A percentile compares a stretch with the other conserved stretches of the same genome.
Conservation (phyloP, 2,113 vertebrate genomes). For the Tetrao urogallus region DNA sequence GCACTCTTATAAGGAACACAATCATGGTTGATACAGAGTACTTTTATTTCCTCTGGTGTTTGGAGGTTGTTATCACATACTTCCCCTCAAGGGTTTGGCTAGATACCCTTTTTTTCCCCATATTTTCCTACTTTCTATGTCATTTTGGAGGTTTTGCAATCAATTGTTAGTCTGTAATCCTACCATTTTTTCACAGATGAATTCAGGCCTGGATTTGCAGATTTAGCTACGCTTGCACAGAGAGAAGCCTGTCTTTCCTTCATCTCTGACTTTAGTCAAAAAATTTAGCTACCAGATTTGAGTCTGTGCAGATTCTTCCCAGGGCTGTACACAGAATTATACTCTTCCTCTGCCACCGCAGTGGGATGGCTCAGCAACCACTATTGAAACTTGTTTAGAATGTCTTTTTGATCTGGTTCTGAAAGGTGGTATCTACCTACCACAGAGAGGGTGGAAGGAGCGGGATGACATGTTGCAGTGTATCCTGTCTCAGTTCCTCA, state of each 20-base stretch:
- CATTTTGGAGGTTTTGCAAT: neutral
- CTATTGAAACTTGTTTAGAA: constrained; percentile 1
- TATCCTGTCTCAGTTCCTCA: neutral
- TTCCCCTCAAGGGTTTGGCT: neutral
- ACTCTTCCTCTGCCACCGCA: neutral
- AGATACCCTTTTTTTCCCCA: neutral
- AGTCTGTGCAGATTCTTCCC: fast-evolving
- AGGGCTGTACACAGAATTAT: neutral
- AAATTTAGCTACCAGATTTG: neutral
- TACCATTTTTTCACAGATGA: neutral
- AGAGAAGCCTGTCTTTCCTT: neutral
- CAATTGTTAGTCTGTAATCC: neutral
- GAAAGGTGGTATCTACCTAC: neutral
- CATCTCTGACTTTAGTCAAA: neutral
- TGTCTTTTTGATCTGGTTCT: neutral
- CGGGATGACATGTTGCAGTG: neutral
- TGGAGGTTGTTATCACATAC: neutral
- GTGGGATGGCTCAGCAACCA: neutral
- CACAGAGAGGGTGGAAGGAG: neutral
- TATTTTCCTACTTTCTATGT: neutral
- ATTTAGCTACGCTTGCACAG: neutral
- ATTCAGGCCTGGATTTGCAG: neutral
- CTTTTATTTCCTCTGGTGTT: neutral
- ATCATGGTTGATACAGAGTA: neutral
- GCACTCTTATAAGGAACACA: neutral